A percentile compares a stretch with the other conserved stretches of the same genome.
Evolutionary conservation across 2,888 invertebrate species (phyloP).

Genomic region (Synergus itoensis): DNA sequence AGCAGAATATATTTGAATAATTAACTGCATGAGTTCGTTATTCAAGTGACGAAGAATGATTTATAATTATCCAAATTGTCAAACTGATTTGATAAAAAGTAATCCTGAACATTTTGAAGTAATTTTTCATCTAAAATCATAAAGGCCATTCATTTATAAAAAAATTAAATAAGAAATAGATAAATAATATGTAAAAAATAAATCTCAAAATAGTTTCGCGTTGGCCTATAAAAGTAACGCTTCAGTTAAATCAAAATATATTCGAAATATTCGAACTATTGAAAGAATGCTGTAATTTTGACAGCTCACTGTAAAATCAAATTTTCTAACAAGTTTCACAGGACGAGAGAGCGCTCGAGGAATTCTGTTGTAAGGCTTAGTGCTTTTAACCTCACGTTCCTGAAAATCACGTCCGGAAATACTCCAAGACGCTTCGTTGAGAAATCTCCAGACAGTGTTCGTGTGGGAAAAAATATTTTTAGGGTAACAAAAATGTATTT

Average conservation of each 20-base stretch:
- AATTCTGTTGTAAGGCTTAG: neutral
- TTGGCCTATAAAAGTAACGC: neutral
- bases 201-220: too few species aligned
- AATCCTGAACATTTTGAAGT: too few species aligned
- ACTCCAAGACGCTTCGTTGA: slow-evolving; percentile 5
- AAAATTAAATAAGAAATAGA: neutral
- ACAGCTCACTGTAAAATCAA: neutral
- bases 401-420: slow-evolving; percentile 34
- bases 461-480: neutral
- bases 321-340: neutral
- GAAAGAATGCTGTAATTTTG: neutral
- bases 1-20: neutral
- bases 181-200: neutral
- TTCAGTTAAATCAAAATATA: neutral
- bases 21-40: neutral
- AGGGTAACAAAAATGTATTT: neutral
- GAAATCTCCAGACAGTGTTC: neutral
- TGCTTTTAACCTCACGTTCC: slow-evolving; percentile 3
- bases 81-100: too few species aligned
- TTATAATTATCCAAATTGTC: too few species aligned
- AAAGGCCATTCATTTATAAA: neutral
- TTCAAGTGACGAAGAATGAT: too few species aligned
- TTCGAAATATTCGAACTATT: neutral
- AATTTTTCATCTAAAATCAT: too few species aligned
- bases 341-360: neutral